phyloP scores from a whole-genome alignment of 2,888 invertebrate genomes.

The Lithophane semibrunnea region DNA sequence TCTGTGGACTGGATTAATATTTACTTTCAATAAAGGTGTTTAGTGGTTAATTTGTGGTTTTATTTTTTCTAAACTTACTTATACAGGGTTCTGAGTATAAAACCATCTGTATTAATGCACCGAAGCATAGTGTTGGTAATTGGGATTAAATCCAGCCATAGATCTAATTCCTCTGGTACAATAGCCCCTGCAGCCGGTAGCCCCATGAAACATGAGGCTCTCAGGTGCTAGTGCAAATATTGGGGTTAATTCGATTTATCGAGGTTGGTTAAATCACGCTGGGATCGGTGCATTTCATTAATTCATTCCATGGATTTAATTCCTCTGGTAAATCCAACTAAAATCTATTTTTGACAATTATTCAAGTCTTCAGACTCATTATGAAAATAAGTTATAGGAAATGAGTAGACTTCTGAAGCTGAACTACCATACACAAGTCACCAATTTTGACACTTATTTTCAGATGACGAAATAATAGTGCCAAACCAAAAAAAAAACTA shows the following conservation, averaged over 20 bases:
- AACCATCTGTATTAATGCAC: neutral
- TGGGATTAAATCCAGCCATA: neutral
- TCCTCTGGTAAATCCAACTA: neutral
- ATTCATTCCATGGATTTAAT: too few relatives aligned
- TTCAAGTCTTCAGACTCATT: neutral
- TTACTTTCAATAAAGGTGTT: slow-evolving; percentile 26
- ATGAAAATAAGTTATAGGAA: neutral
- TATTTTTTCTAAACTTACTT: slow-evolving; percentile 14
- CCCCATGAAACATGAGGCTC: too few relatives aligned
- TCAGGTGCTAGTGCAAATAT: too few relatives aligned
- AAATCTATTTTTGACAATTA: neutral
- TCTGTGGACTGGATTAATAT: neutral
- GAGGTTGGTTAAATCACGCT: too few relatives aligned
- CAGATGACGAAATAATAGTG: neutral
- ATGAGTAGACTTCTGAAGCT: neutral
- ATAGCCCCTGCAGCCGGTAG: too few relatives aligned
- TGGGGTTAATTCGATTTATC: too few relatives aligned
- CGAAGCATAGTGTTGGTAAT: neutral
- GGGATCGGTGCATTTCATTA: too few relatives aligned
- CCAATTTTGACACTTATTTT: neutral
- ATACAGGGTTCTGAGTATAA: neutral
- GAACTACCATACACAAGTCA: neutral
- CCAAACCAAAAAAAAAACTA: neutral
- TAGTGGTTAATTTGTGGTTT: slow-evolving; percentile 8
- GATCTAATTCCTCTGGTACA: too few relatives aligned